phyloP scores from a whole-genome alignment of 2,113 vertebrate species.

The Poecilia latipinna region DNA sequence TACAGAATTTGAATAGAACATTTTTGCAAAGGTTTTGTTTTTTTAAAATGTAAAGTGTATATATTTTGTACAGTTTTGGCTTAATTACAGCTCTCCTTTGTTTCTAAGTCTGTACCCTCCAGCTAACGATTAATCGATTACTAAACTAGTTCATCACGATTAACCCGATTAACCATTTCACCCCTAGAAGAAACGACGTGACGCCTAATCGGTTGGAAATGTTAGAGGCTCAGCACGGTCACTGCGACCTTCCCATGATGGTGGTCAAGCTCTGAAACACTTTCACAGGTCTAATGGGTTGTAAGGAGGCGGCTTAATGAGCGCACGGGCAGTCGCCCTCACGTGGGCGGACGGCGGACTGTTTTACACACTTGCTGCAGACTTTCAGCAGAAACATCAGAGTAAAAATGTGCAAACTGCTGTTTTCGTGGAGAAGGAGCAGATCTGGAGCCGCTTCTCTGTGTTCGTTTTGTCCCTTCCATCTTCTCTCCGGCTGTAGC shows the following conservation, averaged over 20 bases:
- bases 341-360: background rate
- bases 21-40: too few species aligned
- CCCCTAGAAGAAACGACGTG: background rate
- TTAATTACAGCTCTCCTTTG: too few species aligned
- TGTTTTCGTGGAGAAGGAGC: background rate
- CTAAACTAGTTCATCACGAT: too few species aligned
- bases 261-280: conserved; percentile 14
- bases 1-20: too few species aligned
- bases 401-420: background rate
- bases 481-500: conserved; percentile 6
- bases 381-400: background rate
- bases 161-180: too few species aligned
- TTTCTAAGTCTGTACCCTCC: too few species aligned
- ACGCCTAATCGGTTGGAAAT: conserved; percentile 22
- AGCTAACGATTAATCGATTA: too few species aligned
- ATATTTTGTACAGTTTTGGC: too few species aligned
- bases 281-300: conserved; percentile 35
- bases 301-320: conserved; percentile 25
- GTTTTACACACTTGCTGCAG: background rate
- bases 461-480: conserved; percentile 10
- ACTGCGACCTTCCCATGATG: conserved; percentile 34
- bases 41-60: too few species aligned
- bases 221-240: conserved; percentile 27
- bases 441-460: conserved; percentile 7
- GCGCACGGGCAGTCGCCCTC: conserved; percentile 25